Evolutionary conservation across 2,113 vertebrate genomes (phyloP).

Genomic region (Leucosticte australis): DNA sequence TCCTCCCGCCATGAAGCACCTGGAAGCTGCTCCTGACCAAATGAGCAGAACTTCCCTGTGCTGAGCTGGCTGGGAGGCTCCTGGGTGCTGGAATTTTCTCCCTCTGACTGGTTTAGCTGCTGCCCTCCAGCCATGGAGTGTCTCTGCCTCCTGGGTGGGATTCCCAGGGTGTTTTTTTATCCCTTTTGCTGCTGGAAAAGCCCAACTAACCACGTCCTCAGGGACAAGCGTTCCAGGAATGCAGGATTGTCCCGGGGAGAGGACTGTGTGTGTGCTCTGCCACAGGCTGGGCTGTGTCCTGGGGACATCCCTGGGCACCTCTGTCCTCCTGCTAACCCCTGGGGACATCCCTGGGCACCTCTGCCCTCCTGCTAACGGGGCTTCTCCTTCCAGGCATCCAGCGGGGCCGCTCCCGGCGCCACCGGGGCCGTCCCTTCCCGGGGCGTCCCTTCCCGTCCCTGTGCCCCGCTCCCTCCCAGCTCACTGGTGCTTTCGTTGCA

Average conservation of each 20-base stretch:
- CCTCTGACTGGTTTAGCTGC: fast-evolving
- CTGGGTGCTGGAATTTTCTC: background rate
- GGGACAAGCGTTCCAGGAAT: fast-evolving
- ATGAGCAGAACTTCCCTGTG: too few species aligned
- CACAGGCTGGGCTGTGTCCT: background rate
- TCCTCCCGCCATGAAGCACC: too few species aligned
- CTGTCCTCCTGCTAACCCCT: too few species aligned
- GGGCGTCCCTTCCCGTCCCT: background rate
- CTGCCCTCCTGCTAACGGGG: background rate
- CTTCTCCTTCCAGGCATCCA: background rate
- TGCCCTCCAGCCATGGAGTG: background rate
- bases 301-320: background rate
- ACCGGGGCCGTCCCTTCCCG: fast-evolving
- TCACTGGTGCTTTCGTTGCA: conserved; percentile 74
- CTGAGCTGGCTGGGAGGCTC: background rate
- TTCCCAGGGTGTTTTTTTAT: background rate
- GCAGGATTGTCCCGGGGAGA: fast-evolving
- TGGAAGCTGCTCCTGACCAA: background rate
- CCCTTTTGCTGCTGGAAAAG: background rate
- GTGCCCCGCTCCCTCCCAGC: background rate
- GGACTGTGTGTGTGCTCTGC: fast-evolving
- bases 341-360: background rate
- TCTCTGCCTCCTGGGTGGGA: fast-evolving
- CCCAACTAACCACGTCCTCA: fast-evolving
- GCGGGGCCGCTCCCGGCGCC: background rate